Evolutionary conservation across 2,113 vertebrate species (phyloP).

Genomic region (Gambusia holbrooki): DNA sequence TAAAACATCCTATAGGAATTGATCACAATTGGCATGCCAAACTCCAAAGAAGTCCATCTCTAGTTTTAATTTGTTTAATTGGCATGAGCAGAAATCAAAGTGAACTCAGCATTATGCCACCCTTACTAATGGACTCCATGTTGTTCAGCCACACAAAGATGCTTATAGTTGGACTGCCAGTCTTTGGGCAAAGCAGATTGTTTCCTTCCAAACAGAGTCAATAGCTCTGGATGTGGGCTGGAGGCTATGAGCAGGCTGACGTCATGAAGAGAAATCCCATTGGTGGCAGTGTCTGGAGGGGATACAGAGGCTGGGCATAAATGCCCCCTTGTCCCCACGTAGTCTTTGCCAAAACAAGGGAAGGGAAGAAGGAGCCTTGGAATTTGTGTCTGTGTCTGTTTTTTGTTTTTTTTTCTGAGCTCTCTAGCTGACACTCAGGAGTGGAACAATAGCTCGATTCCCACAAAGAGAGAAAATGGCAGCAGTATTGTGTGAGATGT

Average conservation of each 20-base stretch:
- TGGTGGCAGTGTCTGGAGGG: constrained; percentile 59
- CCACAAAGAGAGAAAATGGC: constrained; percentile 72
- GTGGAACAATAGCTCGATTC: constrained; percentile 69
- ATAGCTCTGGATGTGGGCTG: constrained; percentile 54
- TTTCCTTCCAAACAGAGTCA: constrained; percentile 45
- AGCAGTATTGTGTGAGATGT: constrained; percentile 56
- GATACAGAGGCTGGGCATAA: constrained; percentile 58
- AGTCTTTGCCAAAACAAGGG: constrained; percentile 50
- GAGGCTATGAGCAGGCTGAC: constrained; percentile 57
- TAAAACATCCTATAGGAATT: not conserved
- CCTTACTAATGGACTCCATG: constrained; percentile 4
- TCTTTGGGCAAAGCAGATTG: constrained; percentile 54
- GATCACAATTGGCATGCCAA: not conserved
- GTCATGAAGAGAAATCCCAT: constrained; percentile 57
- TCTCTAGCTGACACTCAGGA: constrained; percentile 51
- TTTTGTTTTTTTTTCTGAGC: constrained; percentile 56
- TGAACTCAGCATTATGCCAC: not conserved
- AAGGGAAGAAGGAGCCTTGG: constrained; percentile 34
- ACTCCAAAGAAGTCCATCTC: not conserved
- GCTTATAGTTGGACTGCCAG: constrained; percentile 29
- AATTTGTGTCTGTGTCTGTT: constrained; percentile 29
- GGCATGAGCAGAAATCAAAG: not conserved
- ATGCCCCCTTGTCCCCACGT: constrained; percentile 62
- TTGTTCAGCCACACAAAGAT: constrained; percentile 33
- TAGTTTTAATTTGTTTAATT: not conserved